Percentiles rank a stretch among this genome's conserved stretches.
Conservation (phyloP, 2,113 vertebrate species). For the Lanius ludovicianus region DNA sequence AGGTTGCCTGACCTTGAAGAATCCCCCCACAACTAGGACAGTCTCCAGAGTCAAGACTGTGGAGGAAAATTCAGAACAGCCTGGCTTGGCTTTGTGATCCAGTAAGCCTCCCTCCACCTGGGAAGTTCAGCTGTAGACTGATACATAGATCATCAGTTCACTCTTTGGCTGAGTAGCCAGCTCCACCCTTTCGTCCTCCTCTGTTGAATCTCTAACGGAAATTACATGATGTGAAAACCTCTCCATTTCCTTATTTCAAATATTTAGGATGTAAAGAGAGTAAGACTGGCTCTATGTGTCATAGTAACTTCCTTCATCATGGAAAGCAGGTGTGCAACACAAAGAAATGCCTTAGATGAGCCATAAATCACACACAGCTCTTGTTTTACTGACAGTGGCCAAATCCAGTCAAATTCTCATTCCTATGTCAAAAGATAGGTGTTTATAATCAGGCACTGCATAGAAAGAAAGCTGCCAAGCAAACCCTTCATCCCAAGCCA, state of each 20-base stretch:
- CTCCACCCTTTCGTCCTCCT: background rate
- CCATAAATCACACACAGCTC: background rate
- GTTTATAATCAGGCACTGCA: background rate
- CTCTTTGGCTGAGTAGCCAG: background rate
- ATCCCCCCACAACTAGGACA: background rate
- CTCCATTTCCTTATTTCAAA: background rate
- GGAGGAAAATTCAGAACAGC: background rate
- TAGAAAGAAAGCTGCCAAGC: background rate
- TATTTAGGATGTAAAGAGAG: background rate
- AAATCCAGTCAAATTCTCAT: background rate
- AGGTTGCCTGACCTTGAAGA: background rate
- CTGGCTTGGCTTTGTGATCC: background rate
- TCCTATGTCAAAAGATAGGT: background rate
- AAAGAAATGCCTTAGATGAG: background rate
- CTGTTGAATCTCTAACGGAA: background rate
- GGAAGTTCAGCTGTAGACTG: background rate
- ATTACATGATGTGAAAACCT: background rate
- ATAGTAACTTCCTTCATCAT: rapidly evolving
- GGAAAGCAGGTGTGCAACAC: background rate
- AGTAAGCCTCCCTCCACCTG: background rate
- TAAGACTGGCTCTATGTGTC: background rate
- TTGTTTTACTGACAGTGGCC: background rate
- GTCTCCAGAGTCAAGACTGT: background rate
- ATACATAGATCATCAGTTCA: rapidly evolving
- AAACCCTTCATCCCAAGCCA: background rate